A percentile compares a stretch with the other conserved stretches of the same genome.
Evolutionary conservation across 2,113 vertebrate species (phyloP).

Genomic region (Trematocara marginatum): DNA sequence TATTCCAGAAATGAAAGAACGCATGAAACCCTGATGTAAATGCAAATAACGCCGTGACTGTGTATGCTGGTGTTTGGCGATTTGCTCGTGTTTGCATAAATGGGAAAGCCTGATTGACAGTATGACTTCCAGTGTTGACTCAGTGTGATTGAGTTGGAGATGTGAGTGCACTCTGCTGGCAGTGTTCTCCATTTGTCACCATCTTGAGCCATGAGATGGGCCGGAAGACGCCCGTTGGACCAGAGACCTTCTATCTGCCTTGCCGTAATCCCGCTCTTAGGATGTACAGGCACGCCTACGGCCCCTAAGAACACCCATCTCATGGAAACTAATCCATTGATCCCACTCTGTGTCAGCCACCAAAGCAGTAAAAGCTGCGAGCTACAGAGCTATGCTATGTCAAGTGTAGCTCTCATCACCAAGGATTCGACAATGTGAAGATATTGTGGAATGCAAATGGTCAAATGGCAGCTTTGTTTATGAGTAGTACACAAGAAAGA

Average conservation of each 20-base stretch:
- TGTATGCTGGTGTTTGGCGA: not conserved
- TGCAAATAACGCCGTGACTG: not conserved
- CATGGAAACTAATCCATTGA: conserved; percentile 86
- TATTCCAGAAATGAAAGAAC: not conserved
- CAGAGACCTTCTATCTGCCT: conserved; percentile 66
- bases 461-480: not conserved
- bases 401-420: conserved; percentile 70
- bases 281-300: conserved; percentile 79
- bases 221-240: conserved; percentile 41
- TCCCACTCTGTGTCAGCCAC: conserved; percentile 75
- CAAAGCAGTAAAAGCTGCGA: conserved; percentile 74
- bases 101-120: conserved; percentile 6
- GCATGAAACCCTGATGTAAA: not conserved
- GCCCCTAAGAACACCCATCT: conserved; percentile 68
- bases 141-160: conserved; percentile 60
- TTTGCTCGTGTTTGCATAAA: conserved; percentile 28
- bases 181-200: conserved; percentile 67
- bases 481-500: not conserved
- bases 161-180: conserved; percentile 46
- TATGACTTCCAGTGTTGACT: conserved; percentile 56
- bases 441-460: conserved; percentile 57
- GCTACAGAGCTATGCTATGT: conserved; percentile 75
- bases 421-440: conserved; percentile 71
- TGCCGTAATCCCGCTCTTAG: conserved; percentile 77
- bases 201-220: conserved; percentile 50